Conservation (phyloP, 1,140 invertebrate genomes). For the Delia radicum region DNA sequence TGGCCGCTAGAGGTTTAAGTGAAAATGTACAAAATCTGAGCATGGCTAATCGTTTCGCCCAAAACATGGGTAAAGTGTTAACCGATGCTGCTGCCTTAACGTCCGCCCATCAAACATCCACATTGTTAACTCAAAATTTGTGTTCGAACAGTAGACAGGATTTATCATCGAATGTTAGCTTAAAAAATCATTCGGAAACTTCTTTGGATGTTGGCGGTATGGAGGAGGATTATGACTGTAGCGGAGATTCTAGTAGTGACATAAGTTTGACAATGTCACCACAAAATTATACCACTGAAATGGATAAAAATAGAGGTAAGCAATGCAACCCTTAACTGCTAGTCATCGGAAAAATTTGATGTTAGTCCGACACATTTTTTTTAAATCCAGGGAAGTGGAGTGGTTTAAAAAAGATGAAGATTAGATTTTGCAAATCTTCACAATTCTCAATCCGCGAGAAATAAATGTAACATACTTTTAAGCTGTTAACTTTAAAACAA, state of each 20-base stretch:
- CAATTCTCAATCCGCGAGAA: no score
- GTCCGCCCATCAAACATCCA: neutral
- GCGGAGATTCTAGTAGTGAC: constrained; percentile 51
- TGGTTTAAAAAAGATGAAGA: no score
- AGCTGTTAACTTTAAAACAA: no score
- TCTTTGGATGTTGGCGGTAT: constrained; percentile 43
- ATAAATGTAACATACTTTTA: no score
- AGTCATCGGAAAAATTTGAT: no score
- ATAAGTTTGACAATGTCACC: constrained; percentile 54
- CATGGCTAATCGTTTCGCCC: constrained; percentile 39
- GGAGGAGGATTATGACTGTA: constrained; percentile 52
- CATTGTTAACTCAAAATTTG: neutral
- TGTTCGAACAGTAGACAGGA: neutral
- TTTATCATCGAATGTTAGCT: neutral
- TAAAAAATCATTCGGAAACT: constrained; percentile 21
- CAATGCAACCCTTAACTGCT: neutral
- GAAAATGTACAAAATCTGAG: constrained; percentile 47
- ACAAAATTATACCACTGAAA: constrained; percentile 41
- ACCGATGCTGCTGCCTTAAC: neutral
- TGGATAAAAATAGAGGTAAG: constrained; percentile 44
- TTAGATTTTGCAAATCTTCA: no score
- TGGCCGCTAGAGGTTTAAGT: constrained; percentile 31
- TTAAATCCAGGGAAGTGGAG: no score
- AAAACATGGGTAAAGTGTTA: constrained; percentile 30
- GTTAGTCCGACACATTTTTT: no score